Percentiles rank a stretch among this genome's conserved stretches.
Conservation (phyloP, 2,113 vertebrate genomes). For the Misgurnus anguillicaudatus region DNA sequence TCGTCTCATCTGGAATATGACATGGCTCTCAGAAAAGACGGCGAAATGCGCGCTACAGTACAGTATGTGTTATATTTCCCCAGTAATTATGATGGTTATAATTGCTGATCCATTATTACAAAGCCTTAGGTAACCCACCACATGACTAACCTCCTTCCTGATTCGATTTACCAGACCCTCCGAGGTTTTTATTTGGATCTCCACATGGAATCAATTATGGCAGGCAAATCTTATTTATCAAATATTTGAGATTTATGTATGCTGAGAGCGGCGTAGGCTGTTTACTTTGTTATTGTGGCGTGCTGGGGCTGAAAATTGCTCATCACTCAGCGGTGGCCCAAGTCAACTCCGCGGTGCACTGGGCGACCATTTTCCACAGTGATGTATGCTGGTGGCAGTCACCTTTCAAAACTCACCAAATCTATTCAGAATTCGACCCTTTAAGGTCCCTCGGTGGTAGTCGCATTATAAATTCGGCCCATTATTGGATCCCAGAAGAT, state of each 20-base stretch:
- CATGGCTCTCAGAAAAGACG: not conserved
- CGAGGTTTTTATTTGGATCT: slow-evolving; percentile 66
- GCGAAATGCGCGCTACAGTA: not conserved
- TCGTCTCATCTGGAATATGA: too few species aligned
- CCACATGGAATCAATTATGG: slow-evolving; percentile 63
- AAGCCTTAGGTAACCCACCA: slow-evolving; percentile 41
- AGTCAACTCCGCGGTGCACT: slow-evolving; percentile 27
- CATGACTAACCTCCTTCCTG: slow-evolving; percentile 55
- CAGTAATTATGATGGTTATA: slow-evolving; percentile 30
- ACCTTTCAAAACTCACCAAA: slow-evolving; percentile 41
- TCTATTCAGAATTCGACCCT: slow-evolving; percentile 60
- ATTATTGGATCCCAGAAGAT: slow-evolving; percentile 52
- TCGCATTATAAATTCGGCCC: slow-evolving; percentile 57
- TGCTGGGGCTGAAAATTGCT: slow-evolving; percentile 58
- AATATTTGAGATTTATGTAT: slow-evolving; percentile 45
- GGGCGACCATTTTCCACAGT: slow-evolving; percentile 30
- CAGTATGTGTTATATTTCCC: not conserved
- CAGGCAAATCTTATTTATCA: slow-evolving; percentile 66
- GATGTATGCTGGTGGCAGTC: slow-evolving; percentile 36
- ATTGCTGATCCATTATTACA: slow-evolving; percentile 35
- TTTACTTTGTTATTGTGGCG: slow-evolving; percentile 57
- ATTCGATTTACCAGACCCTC: slow-evolving; percentile 65
- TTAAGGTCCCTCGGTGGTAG: slow-evolving; percentile 60
- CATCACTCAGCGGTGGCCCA: slow-evolving; percentile 45
- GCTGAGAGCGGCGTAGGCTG: slow-evolving; percentile 15